These are phyloP conservation scores for Rugalucina vietnamica DNA, from an alignment of 2,888 invertebrate genomes.

Conservation along the genomic window DNA sequence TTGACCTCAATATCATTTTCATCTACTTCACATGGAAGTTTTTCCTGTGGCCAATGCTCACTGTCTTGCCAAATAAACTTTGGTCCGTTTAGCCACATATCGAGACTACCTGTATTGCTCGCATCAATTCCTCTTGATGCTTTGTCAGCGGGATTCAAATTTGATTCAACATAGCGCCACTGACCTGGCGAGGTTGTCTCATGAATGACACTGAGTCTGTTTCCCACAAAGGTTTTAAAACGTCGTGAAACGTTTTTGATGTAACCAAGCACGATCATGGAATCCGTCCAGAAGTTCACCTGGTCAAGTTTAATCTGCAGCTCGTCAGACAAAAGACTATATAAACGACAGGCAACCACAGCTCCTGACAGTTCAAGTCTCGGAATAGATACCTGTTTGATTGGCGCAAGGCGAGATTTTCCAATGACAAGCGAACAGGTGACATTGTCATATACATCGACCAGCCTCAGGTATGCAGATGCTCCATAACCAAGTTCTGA, in stretches of 20 bases:
- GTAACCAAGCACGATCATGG: constrained; percentile 32
- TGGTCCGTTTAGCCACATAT: constrained; percentile 22
- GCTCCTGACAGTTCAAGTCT: constrained; percentile 33
- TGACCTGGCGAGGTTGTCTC: constrained; percentile 28
- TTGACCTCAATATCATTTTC: constrained; percentile 15
- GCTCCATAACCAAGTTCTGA: constrained; percentile 46
- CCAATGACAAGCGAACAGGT: constrained; percentile 25
- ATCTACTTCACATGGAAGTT: not conserved
- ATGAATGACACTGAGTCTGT: constrained; percentile 27
- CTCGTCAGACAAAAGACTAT: constrained; percentile 16
- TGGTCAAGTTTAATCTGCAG: not conserved
- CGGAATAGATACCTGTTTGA: constrained; percentile 37
- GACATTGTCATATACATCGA: constrained; percentile 20
- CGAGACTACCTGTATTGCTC: not conserved
- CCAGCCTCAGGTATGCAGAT: constrained; percentile 41
- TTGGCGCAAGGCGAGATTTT: constrained; percentile 43
- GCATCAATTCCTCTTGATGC: constrained; percentile 35
- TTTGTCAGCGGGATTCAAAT: constrained; percentile 29
- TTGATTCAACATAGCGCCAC: constrained; percentile 26
- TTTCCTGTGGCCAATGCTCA: constrained; percentile 22
- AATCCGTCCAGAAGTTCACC: constrained; percentile 36
- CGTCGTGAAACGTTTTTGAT: constrained; percentile 39
- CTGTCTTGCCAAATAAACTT: constrained; percentile 17
- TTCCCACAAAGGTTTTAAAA: constrained; percentile 54
- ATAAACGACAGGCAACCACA: constrained; percentile 24